phyloP scores from a whole-genome alignment of 2,113 vertebrate genomes.

The Sisor rabdophorus region DNA sequence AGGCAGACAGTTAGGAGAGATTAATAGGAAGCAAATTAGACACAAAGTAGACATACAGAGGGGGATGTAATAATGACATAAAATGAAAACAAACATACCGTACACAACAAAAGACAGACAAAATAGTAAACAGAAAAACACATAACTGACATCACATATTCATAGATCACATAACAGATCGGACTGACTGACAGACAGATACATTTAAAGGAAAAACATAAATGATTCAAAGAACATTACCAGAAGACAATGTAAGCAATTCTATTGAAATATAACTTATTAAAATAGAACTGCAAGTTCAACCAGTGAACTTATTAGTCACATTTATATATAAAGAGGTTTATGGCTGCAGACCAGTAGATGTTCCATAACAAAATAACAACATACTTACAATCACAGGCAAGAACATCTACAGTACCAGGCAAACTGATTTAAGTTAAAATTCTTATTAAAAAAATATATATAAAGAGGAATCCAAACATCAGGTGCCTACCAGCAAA shows the following conservation, averaged over 20 bases:
- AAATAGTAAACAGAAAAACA: neutral
- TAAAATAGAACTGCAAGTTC: slow-evolving; percentile 33
- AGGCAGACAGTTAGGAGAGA: slow-evolving; percentile 1
- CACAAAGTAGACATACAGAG: neutral
- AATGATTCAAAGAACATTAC: slow-evolving; percentile 18
- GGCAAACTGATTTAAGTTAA: neutral
- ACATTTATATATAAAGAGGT: slow-evolving; percentile 21
- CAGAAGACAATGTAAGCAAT: slow-evolving; percentile 17
- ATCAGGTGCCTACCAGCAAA: slow-evolving; percentile 75
- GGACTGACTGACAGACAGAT: slow-evolving; percentile 20
- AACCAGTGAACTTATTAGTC: neutral
- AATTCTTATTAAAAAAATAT: neutral
- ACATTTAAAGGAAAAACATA: slow-evolving; percentile 39
- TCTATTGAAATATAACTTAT: slow-evolving; percentile 37
- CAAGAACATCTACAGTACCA: slow-evolving; percentile 10
- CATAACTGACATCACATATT: slow-evolving; percentile 32
- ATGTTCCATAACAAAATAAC: slow-evolving; percentile 6
- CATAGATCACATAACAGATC: slow-evolving; percentile 45
- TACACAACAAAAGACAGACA: slow-evolving; percentile 33
- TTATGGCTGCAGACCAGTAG: slow-evolving; percentile 2
- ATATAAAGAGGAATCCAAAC: neutral
- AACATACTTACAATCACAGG: neutral
- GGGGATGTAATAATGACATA: neutral
- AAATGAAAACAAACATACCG: slow-evolving; percentile 51
- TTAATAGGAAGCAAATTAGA: slow-evolving; percentile 8